Evolutionary conservation across 2,888 invertebrate species (phyloP).

Genomic region (Meteorus cinctellus): DNA sequence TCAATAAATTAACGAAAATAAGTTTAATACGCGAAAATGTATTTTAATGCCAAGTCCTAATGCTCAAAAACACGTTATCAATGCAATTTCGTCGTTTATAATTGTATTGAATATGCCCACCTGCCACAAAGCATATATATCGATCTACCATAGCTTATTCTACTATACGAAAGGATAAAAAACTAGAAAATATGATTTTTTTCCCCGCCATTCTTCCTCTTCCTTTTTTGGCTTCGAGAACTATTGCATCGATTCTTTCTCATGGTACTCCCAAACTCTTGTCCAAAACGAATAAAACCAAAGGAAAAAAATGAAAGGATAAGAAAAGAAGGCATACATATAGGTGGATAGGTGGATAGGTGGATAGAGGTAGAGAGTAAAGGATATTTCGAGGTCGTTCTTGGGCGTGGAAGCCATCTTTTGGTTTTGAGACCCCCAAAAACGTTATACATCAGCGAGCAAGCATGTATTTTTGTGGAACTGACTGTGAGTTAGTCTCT

Average conservation of each 20-base stretch:
- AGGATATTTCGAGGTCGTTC: conserved; percentile 64
- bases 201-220: conserved; percentile 2
- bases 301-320: conserved; percentile 43
- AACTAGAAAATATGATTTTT: conserved; percentile 6
- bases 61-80: too few relatives aligned
- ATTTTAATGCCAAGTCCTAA: too few relatives aligned
- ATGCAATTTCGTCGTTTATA: too few relatives aligned
- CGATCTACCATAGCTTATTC: neutral
- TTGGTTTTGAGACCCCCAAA: conserved; percentile 47
- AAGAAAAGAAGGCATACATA: conserved; percentile 30
- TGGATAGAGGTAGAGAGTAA: conserved; percentile 34
- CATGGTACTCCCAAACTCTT: conserved; percentile 22
- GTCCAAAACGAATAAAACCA: conserved; percentile 1
- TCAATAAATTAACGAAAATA: too few relatives aligned
- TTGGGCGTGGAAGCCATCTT: conserved; percentile 68
- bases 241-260: conserved; percentile 38
- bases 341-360: conserved; percentile 15
- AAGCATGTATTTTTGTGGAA: conserved; percentile 48
- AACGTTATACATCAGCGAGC: conserved; percentile 50
- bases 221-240: conserved; percentile 12
- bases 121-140: neutral
- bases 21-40: too few relatives aligned
- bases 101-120: too few relatives aligned
- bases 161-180: neutral
- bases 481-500: conserved; percentile 44